Conservation (phyloP, 2,888 invertebrate genomes). For the Pomacea canaliculata region DNA sequence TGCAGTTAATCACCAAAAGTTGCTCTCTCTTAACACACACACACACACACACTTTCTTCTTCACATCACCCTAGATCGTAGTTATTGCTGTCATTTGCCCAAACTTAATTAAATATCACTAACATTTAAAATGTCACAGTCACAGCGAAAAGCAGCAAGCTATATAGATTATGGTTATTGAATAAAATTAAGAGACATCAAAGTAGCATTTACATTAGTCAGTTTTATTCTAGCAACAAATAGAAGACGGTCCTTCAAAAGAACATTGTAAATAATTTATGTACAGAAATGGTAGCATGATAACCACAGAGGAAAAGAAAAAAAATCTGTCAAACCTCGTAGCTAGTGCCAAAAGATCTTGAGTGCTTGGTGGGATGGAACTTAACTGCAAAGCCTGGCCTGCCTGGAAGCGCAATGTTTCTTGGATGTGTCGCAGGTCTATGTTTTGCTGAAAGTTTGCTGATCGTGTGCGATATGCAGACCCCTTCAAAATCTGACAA, state of each 20-base stretch:
- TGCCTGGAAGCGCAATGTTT: constrained; percentile 7
- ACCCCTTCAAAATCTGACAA: neutral
- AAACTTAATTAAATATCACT: neutral
- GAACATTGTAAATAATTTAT: neutral
- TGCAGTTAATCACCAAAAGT: neutral
- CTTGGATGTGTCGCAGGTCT: constrained; percentile 7
- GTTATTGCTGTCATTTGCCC: neutral
- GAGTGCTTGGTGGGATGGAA: neutral
- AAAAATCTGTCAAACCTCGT: neutral
- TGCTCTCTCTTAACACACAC: neutral
- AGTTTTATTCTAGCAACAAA: no score
- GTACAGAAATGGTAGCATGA: neutral
- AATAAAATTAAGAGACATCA: no score
- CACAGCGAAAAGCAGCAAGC: no score
- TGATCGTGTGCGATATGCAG: constrained; percentile 9
- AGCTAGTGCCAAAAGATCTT: constrained; percentile 2
- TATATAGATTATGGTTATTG: no score
- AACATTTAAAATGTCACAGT: no score
- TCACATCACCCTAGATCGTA: neutral
- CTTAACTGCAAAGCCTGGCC: constrained; percentile 7
- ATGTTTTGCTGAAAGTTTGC: constrained; percentile 8
- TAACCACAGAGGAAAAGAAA: neutral
- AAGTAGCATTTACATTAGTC: no score
- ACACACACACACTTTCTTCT: no score
- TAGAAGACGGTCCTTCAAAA: neutral